A percentile compares a stretch with the other conserved stretches of the same genome.
Evolutionary conservation across 2,797 vertebrate species (phyloP).

Genomic region (Syngnathus acus): DNA sequence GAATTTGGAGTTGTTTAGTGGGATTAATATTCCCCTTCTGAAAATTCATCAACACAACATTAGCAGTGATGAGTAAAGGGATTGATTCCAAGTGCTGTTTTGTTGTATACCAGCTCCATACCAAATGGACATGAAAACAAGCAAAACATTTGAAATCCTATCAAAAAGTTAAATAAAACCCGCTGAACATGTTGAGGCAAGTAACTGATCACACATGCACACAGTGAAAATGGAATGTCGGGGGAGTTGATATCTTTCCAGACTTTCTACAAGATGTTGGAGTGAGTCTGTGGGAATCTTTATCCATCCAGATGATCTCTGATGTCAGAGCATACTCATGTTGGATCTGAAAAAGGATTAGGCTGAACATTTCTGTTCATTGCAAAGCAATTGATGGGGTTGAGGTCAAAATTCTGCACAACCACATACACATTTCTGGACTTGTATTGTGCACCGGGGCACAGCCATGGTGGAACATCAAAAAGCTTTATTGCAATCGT

Average conservation of each 20-base stretch:
- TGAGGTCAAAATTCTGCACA: neutral
- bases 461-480: neutral
- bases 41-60: neutral
- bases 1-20: neutral
- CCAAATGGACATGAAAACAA: neutral
- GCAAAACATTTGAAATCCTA: neutral
- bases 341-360: neutral
- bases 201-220: neutral
- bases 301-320: neutral
- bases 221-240: neutral
- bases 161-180: neutral
- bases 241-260: neutral
- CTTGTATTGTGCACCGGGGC: neutral
- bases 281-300: neutral
- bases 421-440: neutral
- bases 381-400: neutral
- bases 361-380: neutral
- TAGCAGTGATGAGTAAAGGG: neutral
- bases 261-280: neutral
- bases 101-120: neutral
- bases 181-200: neutral
- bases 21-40: neutral
- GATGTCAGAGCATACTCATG: neutral
- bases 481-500: neutral
- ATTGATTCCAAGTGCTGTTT: neutral